Evolutionary conservation across 1,140 invertebrate species (phyloP).

Genomic region (Zeugodacus cucurbitae): DNA sequence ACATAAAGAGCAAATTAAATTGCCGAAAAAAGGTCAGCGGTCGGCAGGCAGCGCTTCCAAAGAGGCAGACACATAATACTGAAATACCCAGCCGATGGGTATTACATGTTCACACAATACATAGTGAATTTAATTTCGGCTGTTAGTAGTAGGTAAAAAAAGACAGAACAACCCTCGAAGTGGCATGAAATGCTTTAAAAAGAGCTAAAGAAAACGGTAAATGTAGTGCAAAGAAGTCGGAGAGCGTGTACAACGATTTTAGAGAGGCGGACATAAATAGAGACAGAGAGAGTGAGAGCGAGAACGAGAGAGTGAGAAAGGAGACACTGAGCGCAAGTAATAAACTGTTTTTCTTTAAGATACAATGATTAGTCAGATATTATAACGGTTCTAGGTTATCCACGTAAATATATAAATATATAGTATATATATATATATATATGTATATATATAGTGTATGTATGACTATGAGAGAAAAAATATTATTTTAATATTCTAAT

Average conservation of each 20-base stretch:
- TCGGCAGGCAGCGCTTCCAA: background rate
- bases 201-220: background rate
- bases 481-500: background rate
- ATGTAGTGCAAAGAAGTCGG: background rate
- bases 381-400: background rate
- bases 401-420: background rate
- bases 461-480: no score
- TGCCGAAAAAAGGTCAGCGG: background rate
- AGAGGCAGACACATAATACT: background rate
- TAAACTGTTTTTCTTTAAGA: background rate
- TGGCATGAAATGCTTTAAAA: background rate
- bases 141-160: background rate
- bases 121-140: background rate
- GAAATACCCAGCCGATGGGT: background rate
- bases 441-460: background rate
- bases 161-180: background rate
- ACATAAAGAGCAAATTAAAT: conserved; percentile 17
- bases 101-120: background rate
- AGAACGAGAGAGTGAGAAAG: background rate
- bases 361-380: background rate
- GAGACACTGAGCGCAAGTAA: background rate
- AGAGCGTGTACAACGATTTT: background rate
- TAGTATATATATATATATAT: background rate
- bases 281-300: background rate
- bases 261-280: background rate